Base-by-base conservation (phyloP, 2,113 vertebrate species). In the Petrocephalus microphthalmus region DNA sequence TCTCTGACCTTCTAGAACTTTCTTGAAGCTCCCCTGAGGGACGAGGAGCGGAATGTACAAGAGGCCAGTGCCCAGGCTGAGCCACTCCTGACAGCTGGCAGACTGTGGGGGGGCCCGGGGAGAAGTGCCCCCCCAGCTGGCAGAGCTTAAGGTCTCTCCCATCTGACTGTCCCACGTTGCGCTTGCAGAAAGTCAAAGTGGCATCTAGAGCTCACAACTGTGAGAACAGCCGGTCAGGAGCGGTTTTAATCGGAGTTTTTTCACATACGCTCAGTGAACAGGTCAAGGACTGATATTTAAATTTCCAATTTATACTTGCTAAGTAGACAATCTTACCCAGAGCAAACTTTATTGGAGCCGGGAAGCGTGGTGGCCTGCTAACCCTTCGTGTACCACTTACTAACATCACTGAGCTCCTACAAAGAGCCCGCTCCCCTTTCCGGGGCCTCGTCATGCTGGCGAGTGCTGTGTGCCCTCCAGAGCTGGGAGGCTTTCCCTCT, bases 291-390 rank as follows among this genome's bases (percentile, higher is more conserved):
- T 78, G 71, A 78, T 78, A 78, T 78, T 78, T 42, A 78, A 78
- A 78, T 78, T 78, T 78, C 71, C 71, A 15, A 49, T 83, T 83
- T 83, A 83, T 83, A 83, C 42, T 83, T 83, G 37, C 81, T 83
- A 49, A 47, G 19, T 3, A 83, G 81, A 49, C 37, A 42, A 2
- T 83, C 49, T 83, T 49, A 83, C 45, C 19, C 45, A 83, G 33
- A 47, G 81, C 37, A 78, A 83, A 47, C 7, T 83, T 47, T 83
- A 49, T 13, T 22, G 81, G 49, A 42, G 81, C 42, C 7, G 8
- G 37, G 10, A 83, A n/a, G 45, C 20, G 20, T 49, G 20, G 5
- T 83, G 42, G 49, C 22, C 71, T 78, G 29, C 71, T 19, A 29
- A 42, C 71, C 71, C 15, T 17, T 5, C 71, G 17, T 42, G 71